Percentiles rank a stretch among this genome's conserved stretches.
Evolutionary conservation across 2,888 invertebrate species (phyloP).

Genomic region (Pollenia griseotomentosa): DNA sequence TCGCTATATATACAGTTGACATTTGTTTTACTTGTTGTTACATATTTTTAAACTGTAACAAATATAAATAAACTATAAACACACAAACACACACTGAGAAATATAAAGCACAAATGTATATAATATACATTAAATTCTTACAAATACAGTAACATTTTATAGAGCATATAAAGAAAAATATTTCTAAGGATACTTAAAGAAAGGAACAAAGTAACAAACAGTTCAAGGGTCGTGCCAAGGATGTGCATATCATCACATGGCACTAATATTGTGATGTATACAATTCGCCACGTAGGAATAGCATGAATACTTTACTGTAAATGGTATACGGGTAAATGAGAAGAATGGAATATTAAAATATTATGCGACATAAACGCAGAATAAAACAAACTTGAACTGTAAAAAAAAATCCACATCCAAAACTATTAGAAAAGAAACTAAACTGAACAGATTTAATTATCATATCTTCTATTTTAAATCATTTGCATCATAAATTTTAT

Average conservation of each 20-base stretch:
- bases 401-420: not conserved
- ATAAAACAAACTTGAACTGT: constrained; percentile 17
- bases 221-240: constrained; percentile 63
- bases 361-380: constrained; percentile 29
- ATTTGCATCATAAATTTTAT: constrained; percentile 47
- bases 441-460: constrained; percentile 35
- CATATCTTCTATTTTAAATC: constrained; percentile 25
- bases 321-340: too few species aligned
- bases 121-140: constrained; percentile 36
- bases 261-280: constrained; percentile 40
- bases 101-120: constrained; percentile 11
- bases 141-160: not conserved
- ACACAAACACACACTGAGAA: not conserved
- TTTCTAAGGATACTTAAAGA: not conserved
- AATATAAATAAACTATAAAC: constrained; percentile 25
- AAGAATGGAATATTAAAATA: constrained; percentile 20
- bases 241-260: constrained; percentile 52
- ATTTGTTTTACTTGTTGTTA: constrained; percentile 65
- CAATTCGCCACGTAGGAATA: not conserved
- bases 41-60: constrained; percentile 44
- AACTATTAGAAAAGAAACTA: constrained; percentile 25
- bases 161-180: not conserved
- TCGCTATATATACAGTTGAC: constrained; percentile 58
- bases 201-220: constrained; percentile 6
- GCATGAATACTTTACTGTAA: not conserved